A percentile compares a stretch with the other conserved stretches of the same genome.
Conservation (phyloP, 2,797 vertebrate genomes). For the Eulemur rubriventer region DNA sequence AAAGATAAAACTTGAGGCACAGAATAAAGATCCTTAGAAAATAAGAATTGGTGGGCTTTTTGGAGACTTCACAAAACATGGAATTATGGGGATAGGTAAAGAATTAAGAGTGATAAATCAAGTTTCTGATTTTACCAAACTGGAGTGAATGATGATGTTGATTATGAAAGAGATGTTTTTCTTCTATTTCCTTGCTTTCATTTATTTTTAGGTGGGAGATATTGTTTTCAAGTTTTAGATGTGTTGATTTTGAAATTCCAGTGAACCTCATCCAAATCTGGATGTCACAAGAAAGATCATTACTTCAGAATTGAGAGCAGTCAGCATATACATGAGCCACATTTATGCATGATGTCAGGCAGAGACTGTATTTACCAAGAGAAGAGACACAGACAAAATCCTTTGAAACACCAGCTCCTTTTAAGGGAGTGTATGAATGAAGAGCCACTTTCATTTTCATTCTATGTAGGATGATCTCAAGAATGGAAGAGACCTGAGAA, state of each 20-base stretch:
- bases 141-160: neutral
- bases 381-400: neutral
- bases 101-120: neutral
- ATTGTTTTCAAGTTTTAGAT: neutral
- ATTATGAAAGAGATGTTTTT: neutral
- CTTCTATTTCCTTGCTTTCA: neutral
- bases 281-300: neutral
- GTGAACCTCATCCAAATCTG: neutral
- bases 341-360: neutral
- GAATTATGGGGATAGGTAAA: neutral
- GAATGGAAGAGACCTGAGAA: neutral
- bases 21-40: neutral
- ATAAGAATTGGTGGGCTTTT: neutral
- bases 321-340: neutral
- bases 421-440: neutral
- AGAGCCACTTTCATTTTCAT: neutral
- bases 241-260: constrained; percentile 38
- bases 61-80: neutral
- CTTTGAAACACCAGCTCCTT: neutral
- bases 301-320: neutral
- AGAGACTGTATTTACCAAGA: neutral
- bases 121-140: neutral
- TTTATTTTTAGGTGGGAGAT: neutral
- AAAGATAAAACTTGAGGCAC: constrained; percentile 34
- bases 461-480: neutral